Base-by-base conservation (phyloP, 1,140 invertebrate species). In the Colletes gigas region DNA sequence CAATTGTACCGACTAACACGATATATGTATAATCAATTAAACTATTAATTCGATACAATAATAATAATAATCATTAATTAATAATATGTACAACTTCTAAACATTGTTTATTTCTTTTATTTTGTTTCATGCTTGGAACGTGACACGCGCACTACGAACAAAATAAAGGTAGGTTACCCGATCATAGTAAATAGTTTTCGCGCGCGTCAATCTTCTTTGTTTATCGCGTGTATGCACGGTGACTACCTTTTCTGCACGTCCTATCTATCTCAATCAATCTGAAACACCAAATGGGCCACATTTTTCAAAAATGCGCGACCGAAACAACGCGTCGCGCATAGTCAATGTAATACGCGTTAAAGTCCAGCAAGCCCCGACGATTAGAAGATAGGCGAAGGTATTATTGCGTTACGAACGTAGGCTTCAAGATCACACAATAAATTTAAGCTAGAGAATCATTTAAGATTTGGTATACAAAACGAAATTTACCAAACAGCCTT, bases 1-100 rank as follows among this genome's bases (percentile, higher is more conserved):
- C 86, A 89, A 83, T 88, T 87, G 91, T 88, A 86, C 81, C 79
- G 90, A 87, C 87, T 89, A 91, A 88, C 84, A 89, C 87, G 86
- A 89, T 88, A 85, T 52, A 86, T 83, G 85, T 87, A 84, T 89
- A 89, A 90, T 91, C 78, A 86, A 90, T 91, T 89, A 90, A 90
- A 89, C 89, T 91, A 90, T 90, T 77, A 84, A 88, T 85, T 86
- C 73, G 75, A 88, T 88, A 90, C 86, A 91, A 85, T 90, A 90
- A 91, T 73, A 67, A 85, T 89, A 91, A 83, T 89, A 88, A 90
- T 89, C 88, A 85, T 89, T 84, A 91, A 84, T 79, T 90, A 91
- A 90, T 91, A 90, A 90, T 92, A 91, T 91, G 75, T 91, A 91
- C 91, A 92, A 89, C 77, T 88, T 83, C 83, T 91, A 89, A 55